A percentile compares a stretch with the other conserved stretches of the same genome.
phyloP scores from a whole-genome alignment of 37 sponge, comb jelly and placozoan genomes.

The Petrosia ficiformis region DNA sequence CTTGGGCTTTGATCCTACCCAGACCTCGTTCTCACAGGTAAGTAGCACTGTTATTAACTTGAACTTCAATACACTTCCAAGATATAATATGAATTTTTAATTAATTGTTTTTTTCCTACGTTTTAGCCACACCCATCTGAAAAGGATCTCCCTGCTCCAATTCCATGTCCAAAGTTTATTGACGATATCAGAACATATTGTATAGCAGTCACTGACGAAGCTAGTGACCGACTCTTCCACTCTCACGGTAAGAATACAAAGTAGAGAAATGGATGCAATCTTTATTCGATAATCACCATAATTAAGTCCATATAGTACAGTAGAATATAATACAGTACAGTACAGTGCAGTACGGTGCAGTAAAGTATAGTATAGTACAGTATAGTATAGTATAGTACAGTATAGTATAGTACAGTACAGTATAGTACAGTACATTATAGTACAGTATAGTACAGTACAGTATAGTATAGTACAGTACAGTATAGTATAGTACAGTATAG shows the following conservation, averaged over 20 bases:
- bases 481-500: too few species aligned
- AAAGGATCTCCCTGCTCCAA: slow-evolving; percentile 57
- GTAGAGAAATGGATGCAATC: too few species aligned
- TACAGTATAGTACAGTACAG: too few species aligned
- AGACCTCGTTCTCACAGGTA: slow-evolving; percentile 76
- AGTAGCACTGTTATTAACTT: slow-evolving; percentile 1
- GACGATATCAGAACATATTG: slow-evolving; percentile 56
- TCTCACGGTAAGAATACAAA: slow-evolving; percentile 72
- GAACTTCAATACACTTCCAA: neutral
- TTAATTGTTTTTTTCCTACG: neutral
- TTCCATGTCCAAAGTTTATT: slow-evolving; percentile 53
- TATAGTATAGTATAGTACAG: too few species aligned
- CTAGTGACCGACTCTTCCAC: slow-evolving; percentile 74
- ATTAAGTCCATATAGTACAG: neutral
- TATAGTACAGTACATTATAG: too few species aligned
- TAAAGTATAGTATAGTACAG: too few species aligned
- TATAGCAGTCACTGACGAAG: slow-evolving; percentile 55
- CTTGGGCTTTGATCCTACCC: slow-evolving; percentile 45
- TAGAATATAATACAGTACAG: too few species aligned
- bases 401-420: too few species aligned
- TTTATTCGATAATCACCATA: neutral
- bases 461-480: too few species aligned
- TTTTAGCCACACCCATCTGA: slow-evolving; percentile 58
- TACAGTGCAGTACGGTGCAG: too few species aligned
- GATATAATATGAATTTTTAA: neutral